Evolutionary conservation across 2,113 vertebrate genomes (phyloP), one percentile per base, ranked within the genome.

Genomic region (Oryzias celebensis): DNA sequence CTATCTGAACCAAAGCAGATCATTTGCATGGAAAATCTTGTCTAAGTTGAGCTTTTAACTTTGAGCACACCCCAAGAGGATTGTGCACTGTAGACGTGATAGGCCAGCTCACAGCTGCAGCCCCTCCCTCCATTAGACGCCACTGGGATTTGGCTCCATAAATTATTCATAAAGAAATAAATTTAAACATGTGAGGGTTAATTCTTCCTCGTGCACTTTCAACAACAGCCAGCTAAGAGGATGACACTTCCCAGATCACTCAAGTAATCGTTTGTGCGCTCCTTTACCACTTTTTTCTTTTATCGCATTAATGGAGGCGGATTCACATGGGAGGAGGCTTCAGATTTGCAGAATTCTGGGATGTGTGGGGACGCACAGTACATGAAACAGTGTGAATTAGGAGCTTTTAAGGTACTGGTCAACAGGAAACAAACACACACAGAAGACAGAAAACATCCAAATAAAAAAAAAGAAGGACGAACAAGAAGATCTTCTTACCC

Each of bases 401-500:
- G 75, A 68, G 65, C 68, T 70, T 74, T 78, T 58, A 78, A 72
- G 74, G 42, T 44, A 66, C 43, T 46, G 46, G 49, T 68, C 36
- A 49, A 77, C 63, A 62, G 18, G 26, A 56, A 62, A 71, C 26
- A 14, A 65, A 62, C 41, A 80, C 2, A 16, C 72, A 73, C 61
- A 73, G 0, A 79, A 50, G 79, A 82, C 76, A 65, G 55, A 58
- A 51, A 70, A 75, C 71, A 55, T 53, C 41, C 28, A 69, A 54
- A 57, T 43, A 61, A 49, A 51, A 73, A 76, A 45, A 79, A 68
- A 49, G 73, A 65, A 60, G 23, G 80, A 65, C 77, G 68, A 69
- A 49, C 67, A 83, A 83, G 55, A 73, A 80, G 78, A 58, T 73
- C 73, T 71, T 91, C 92, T 97, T 96, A 99, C 97, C 96, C 95